Base-by-base conservation (phyloP, 1,140 invertebrate genomes). In the Sycophila sp. region DNA sequence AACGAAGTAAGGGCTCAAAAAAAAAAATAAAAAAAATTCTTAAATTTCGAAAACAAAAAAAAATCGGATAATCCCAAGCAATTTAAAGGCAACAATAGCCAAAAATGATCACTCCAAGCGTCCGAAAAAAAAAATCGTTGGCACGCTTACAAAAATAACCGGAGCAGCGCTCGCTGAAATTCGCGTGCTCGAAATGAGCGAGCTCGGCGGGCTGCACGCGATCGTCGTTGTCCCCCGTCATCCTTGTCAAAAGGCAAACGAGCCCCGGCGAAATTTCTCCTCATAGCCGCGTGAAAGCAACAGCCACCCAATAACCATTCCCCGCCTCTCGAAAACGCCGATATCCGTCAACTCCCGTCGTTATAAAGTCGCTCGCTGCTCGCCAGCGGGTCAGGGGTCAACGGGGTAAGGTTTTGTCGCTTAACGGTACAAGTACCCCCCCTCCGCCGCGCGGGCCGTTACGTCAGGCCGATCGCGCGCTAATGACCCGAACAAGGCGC, bases 401-500 rank as follows among this genome's bases (percentile, higher is more conserved):
- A 17, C 59, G 34, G 59, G 32, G 59, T 55, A 59, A 63, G 38
- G 17, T 63, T 69, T 69, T 69, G 58, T 69, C 19, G 59, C 45
- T 62, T 69, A 69, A 69, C 68, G 68, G 68, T 69, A 63, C 36
- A 63, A 34, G 67, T 62, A n/a, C 53, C 26, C 2, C 6, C 22
- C 36, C 32, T 53, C 24, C 34, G 17, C 22, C 34, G 17, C 26
- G 38, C 28, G 45, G 34, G 49, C 34, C 15, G 55, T 71, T 71
- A 65, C 62, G 69, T 71, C 69, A 71, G 40, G 51, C n/a, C 62
- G 53, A 66, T 66, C 26, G 24, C 8, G 62, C 69, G 69, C 69
- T 71, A 71, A 71, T 71, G 69, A 71, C 60, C 62, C 45, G 69
- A 60, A 65, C 60, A 65, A 65, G 69, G 42, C 36, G 68, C 58